Evolutionary conservation across 2,888 invertebrate species (phyloP).

Genomic region (Ennomos fuscantarius): DNA sequence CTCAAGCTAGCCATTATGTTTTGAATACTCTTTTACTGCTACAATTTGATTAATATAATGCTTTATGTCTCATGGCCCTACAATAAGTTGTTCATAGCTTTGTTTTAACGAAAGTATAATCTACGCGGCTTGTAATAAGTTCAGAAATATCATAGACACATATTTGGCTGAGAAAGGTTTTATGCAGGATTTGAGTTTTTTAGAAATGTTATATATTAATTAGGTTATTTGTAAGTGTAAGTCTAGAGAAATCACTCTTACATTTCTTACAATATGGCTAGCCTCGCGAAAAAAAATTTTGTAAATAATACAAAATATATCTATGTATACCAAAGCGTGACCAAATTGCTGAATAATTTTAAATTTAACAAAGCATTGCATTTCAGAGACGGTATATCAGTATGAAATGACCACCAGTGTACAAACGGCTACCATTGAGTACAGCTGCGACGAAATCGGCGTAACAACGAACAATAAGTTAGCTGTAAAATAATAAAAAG

Average conservation of each 20-base stretch:
- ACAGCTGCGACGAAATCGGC: conserved; percentile 55
- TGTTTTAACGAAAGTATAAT: conserved; percentile 5
- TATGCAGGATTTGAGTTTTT: neutral
- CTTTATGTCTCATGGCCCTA: neutral
- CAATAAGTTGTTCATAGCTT: conserved; percentile 3
- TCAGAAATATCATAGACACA: conserved; percentile 5
- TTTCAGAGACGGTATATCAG: conserved; percentile 25
- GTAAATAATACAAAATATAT: too few relatives aligned
- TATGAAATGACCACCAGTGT: conserved; percentile 35
- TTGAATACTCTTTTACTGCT: too few relatives aligned
- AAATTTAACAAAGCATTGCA: conserved; percentile 18
- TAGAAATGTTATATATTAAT: neutral
- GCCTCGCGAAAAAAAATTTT: too few relatives aligned
- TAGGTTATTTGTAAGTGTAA: too few relatives aligned
- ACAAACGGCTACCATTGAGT: conserved; percentile 28
- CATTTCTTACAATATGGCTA: too few relatives aligned
- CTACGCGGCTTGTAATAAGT: neutral
- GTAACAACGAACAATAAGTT: conserved; percentile 43
- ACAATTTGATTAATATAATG: too few relatives aligned
- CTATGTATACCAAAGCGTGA: conserved; percentile 5
- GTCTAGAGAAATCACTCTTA: too few relatives aligned
- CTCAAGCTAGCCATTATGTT: too few relatives aligned
- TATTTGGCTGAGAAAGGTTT: neutral
- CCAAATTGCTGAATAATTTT: conserved; percentile 12
- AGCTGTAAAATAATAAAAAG: conserved; percentile 58